phyloP scores from a whole-genome alignment of 2,888 invertebrate species.

The Phortica okadai region DNA sequence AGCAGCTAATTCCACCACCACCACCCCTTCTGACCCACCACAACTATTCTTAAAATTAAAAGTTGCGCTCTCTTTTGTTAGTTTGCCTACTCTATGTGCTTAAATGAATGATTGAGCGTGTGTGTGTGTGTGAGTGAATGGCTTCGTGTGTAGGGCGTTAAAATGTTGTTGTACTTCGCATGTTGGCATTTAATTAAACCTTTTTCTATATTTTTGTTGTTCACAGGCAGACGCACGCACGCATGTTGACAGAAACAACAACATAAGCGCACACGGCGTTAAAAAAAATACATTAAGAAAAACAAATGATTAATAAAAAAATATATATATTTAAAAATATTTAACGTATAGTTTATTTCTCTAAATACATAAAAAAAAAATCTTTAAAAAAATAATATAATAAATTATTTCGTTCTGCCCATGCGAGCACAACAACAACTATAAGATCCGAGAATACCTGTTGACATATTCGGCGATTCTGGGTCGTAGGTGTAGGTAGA shows the following conservation, averaged over 20 bases:
- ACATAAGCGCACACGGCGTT: not conserved
- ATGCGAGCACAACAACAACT: not conserved
- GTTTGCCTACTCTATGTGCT: too few relatives aligned
- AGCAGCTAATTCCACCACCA: not conserved
- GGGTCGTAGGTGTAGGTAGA: conserved; percentile 67
- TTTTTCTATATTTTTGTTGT: conserved; percentile 11
- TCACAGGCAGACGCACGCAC: conserved; percentile 4
- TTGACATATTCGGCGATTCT: conserved; percentile 71
- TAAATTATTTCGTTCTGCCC: not conserved
- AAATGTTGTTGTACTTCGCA: conserved; percentile 46
- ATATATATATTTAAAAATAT: conserved; percentile 39
- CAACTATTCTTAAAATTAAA: too few relatives aligned
- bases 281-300: not conserved
- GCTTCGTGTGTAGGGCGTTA: conserved; percentile 29
- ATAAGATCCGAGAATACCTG: conserved; percentile 54
- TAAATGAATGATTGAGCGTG: not conserved
- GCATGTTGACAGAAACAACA: too few relatives aligned
- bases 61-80: too few relatives aligned
- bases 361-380: conserved; percentile 16
- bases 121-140: conserved; percentile 55
- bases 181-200: conserved; percentile 47
- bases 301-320: conserved; percentile 41
- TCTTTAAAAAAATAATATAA: conserved; percentile 12
- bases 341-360: not conserved
- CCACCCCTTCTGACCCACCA: not conserved